phyloP scores from a whole-genome alignment of 2,113 vertebrate genomes.

The Corythornis vintsioides region DNA sequence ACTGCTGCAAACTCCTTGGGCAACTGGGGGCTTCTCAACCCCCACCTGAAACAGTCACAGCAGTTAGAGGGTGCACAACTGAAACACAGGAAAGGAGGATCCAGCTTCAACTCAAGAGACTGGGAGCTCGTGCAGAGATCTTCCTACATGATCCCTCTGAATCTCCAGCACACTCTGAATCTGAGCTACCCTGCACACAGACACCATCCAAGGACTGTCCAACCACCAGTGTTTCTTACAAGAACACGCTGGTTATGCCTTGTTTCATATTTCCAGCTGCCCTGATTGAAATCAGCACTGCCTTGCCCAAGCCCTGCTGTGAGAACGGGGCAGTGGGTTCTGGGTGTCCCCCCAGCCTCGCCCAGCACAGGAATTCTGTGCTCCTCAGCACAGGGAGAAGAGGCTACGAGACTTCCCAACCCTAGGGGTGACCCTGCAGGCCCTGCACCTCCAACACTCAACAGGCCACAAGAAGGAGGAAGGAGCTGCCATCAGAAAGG shows the following conservation, averaged over 20 bases:
- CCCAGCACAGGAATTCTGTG: fast-evolving
- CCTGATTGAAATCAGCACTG: not conserved
- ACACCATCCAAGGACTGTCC: not conserved
- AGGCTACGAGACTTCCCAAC: not conserved
- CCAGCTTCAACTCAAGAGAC: not conserved
- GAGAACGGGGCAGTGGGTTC: not conserved
- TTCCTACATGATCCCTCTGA: too few species aligned
- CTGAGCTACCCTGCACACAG: not conserved
- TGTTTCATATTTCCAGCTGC: not conserved
- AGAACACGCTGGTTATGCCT: not conserved
- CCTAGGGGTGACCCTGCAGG: not conserved
- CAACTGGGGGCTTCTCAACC: too few species aligned
- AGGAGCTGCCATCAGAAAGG: not conserved
- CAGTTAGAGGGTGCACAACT: too few species aligned
- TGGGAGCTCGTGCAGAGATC: not conserved
- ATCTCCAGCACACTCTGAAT: not conserved
- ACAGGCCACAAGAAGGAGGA: not conserved
- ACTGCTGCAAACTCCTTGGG: too few species aligned
- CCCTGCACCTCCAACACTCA: not conserved
- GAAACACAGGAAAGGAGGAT: not conserved
- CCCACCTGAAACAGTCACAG: not conserved
- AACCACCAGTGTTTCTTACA: not conserved
- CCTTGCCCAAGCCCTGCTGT: not conserved
- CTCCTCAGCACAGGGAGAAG: not conserved
- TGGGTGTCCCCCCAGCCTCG: fast-evolving